phyloP scores from a whole-genome alignment of 2,113 vertebrate species.

The Merops nubicus region DNA sequence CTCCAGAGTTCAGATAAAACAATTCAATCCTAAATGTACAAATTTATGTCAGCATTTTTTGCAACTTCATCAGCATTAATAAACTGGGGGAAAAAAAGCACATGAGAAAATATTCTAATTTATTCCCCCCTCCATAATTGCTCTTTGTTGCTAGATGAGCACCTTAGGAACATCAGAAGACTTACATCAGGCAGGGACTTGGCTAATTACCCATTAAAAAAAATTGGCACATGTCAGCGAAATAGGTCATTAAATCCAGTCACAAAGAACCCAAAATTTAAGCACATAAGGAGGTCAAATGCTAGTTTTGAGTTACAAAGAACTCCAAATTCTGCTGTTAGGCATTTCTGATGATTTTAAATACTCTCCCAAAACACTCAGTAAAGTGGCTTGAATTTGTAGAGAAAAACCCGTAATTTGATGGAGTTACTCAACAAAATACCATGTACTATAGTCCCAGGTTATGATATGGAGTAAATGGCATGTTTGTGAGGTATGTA shows the following conservation, averaged over 20 bases:
- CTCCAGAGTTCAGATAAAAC: not conserved
- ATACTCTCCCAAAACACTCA: not conserved
- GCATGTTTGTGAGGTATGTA: not conserved
- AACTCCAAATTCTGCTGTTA: not conserved
- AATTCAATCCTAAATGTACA: not conserved
- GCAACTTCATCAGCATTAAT: not conserved
- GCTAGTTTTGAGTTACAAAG: not conserved
- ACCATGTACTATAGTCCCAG: not conserved
- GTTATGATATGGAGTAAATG: not conserved
- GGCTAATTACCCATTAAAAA: slow-evolving; percentile 31
- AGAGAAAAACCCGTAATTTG: not conserved
- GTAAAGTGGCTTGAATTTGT: not conserved
- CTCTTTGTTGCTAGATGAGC: not conserved
- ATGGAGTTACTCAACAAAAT: not conserved
- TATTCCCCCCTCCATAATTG: not conserved
- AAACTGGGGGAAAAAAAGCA: not conserved
- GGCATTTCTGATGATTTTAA: not conserved
- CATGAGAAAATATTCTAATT: not conserved
- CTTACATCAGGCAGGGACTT: not conserved
- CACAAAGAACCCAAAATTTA: not conserved
- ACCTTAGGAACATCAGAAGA: not conserved
- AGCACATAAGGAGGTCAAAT: not conserved
- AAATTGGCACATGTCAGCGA: not conserved
- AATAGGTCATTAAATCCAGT: slow-evolving; percentile 21
- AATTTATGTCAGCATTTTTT: not conserved